Evolutionary conservation across 2,113 vertebrate genomes (phyloP), one percentile per base, ranked within the genome.

Genomic region (Pterocles orientalis): DNA sequence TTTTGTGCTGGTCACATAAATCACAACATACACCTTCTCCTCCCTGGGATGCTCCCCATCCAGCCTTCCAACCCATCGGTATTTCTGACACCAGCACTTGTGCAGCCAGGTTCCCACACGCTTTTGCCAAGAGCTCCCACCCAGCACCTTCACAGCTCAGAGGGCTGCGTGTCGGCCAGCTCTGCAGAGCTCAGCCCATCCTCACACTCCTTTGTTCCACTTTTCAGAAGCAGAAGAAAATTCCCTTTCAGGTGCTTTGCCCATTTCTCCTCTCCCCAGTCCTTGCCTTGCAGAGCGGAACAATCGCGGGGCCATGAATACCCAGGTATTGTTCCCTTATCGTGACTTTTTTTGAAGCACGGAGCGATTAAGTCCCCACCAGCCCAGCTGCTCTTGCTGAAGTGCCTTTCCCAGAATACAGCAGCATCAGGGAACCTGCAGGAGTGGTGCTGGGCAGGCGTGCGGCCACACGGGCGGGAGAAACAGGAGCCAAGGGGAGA

Each of bases 141-240:
- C 82, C 56, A 41, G n/a, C 29, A 28, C 26, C 41, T 48, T 15
- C 20, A 5, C 6, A 9, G 14, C 23, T 53, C 31, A 14, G 71
- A n/a, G 36, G 28, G 18, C 51, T 65, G 34, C 3, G 1, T 34
- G 48, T 54, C 2, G 0, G 34, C 45, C 4, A 1, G 48, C 57
- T 48, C 54, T 61, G 41, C 41, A 19, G 17, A 43, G 61, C 26
- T 75, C 45, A 56, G 62, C 69, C 62, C 34, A 24, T 56, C 70
- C 70, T 43, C 48, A 28, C 5, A 2, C 26, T 68, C 31, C 90
- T 82, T 62, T 62, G 21, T 68, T 60, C 21, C 1, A 2, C 50
- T 50, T 9, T 65, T 51, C 50, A 41, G 82, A 47, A 56, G 34
- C 39, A 81, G 54, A 54, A 75, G 14, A 65, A 72, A 72, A 33